Evolutionary conservation across 2,113 vertebrate species (phyloP), one percentile per base, ranked within the genome.

Genomic region (Recurvirostra avosetta): DNA sequence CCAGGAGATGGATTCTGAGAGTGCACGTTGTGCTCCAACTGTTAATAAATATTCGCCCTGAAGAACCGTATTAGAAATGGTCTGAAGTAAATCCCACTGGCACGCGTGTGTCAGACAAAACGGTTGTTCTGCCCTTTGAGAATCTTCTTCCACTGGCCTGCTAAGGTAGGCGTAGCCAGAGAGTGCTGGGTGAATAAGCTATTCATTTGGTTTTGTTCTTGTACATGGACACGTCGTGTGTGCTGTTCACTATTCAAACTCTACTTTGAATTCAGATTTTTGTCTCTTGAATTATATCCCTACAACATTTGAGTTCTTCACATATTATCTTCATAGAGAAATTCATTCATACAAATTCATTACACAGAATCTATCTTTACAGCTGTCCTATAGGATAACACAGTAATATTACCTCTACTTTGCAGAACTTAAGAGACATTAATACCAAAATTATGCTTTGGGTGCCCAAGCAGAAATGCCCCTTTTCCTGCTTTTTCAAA

Each of bases 211-310:
- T 34, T 77, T 47, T 75, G 4, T 56, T 81, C n/a, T 56, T 56
- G 27, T 23, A 43, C 26, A 8, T 0, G 0, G n/a, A 19, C 12
- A 20, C 0, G 3, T n/a, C 30, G 62, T 66, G 18, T 5, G 15
- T 49, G 9, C 13, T 62, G 23, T 49, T 91, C 10, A 1, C 23
- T 72, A 5, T 52, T 86, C 12, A 66, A 47, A 62, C 3, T 52
- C 22, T 47, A 15, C 56, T 83, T 67, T 75, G 41, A 83, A 67
- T 86, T 65, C 27, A 49, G 41, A 40, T 41, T 74, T 90, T 68
- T 77, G 26, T 63, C 5, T 81, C 18, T 23, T 26, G 15, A 88
- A 23, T 81, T 70, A 62, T 9, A 38, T 74, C 30, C 23, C 25
- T 71, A 22, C 9, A 76, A 59, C 27, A 47, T 62, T 52, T 61